Evolutionary conservation across 2,888 invertebrate species (phyloP), one percentile per base, ranked within the genome.

Genomic region (Melanostoma mellinum): DNA sequence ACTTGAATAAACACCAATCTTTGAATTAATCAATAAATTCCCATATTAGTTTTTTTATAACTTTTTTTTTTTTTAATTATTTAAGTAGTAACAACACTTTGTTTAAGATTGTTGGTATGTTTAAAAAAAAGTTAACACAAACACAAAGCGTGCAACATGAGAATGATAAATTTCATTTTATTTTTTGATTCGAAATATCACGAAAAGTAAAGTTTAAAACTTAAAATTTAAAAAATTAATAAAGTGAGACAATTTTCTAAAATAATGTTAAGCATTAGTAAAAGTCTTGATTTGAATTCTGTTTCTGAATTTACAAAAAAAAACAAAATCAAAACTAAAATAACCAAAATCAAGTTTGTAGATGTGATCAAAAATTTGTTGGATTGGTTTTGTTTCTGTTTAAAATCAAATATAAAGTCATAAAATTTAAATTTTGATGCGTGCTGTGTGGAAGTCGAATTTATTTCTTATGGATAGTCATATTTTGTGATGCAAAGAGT

Each of bases 101-200:
- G 65, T 74, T 63, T 67, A 53, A 75, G 56, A 77, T 75, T 63
- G 56, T 56, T 65, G 80, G 74, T 84, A 61, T 79, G 52, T 72
- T 78, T 76, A 78, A 73, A 58, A 53, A 77, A 75, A 72, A 77
- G 78, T 78, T 69, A 86, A 87, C 87, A 87, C 75, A 86, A 90
- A 90, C 88, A 88, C 85, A 88, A 89, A 89, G 88, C 89, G 89
- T 90, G 89, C 89, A 90, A 88, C 86, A 88, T 86, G 84, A 82
- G 75, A 80, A 86, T 86, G 82, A 78, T 71, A 71, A 67, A 74
- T 79, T 61, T 69, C 6, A 58, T 67, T 68, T 50, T 67, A 75
- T 35, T 76, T 20, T 20, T 60, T 53, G 52, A 72, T 67, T 67
- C 69, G 75, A 20, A 20, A 82, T 58, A 77, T 82, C 69, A 65